Evolutionary conservation across 2,888 invertebrate genomes (phyloP).

Genomic region (Drymonia ruficornis): DNA sequence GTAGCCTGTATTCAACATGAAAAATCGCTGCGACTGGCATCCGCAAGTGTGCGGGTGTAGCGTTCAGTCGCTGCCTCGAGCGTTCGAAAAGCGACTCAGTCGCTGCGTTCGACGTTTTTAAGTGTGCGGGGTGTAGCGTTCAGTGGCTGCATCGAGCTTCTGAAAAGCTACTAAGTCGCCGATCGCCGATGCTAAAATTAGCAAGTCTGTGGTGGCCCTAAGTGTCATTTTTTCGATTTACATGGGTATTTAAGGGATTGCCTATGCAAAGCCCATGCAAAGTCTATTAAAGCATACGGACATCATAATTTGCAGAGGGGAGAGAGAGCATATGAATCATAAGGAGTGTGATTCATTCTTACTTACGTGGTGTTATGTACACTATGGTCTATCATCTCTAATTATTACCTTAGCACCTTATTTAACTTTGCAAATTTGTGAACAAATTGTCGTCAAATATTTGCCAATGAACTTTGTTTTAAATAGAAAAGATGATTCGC

Average conservation of each 20-base stretch:
- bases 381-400: neutral
- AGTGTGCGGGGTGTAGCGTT: too few relatives aligned
- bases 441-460: neutral
- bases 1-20: too few relatives aligned
- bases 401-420: neutral
- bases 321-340: neutral
- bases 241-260: neutral
- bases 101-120: too few relatives aligned
- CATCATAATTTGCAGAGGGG: neutral
- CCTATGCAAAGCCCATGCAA: neutral
- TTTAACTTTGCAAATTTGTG: neutral
- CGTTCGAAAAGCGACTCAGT: too few relatives aligned
- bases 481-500: constrained; percentile 28
- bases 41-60: too few relatives aligned
- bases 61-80: too few relatives aligned
- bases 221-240: neutral
- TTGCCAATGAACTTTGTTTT: constrained; percentile 8
- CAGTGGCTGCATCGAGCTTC: too few relatives aligned
- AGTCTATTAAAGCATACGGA: neutral
- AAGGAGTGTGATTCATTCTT: neutral
- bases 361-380: neutral
- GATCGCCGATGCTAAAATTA: too few relatives aligned
- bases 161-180: too few relatives aligned
- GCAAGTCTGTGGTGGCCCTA: too few relatives aligned
- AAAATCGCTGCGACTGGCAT: too few relatives aligned